Conservation (phyloP, 2,113 vertebrate genomes). For the Pseudorhombus dupliciocellatus region DNA sequence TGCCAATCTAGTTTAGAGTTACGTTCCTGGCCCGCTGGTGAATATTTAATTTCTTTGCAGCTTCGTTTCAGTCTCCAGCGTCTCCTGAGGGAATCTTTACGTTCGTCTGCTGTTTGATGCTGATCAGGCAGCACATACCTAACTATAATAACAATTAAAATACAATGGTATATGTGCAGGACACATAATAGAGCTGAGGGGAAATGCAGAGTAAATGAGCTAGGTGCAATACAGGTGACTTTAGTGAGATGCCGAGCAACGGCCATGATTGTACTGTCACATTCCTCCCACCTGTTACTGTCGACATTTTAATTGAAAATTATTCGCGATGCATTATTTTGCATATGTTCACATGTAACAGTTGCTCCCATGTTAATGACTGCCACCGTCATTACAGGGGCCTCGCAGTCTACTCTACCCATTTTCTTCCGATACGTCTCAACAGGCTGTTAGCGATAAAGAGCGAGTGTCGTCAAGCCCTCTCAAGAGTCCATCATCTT, state of each 20-base stretch:
- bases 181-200: too few relatives aligned
- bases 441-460: constrained; percentile 60
- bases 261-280: background rate
- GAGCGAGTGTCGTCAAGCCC: constrained; percentile 45
- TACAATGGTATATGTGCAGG: too few relatives aligned
- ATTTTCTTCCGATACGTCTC: constrained; percentile 37
- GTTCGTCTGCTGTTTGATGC: background rate
- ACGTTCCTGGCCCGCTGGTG: background rate
- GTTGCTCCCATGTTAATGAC: constrained; percentile 41
- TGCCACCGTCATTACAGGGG: constrained; percentile 28
- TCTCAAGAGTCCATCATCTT: constrained; percentile 60
- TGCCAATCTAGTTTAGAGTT: background rate
- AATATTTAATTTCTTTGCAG: background rate
- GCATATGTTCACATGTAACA: constrained; percentile 21
- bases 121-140: background rate
- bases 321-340: constrained; percentile 10
- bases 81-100: background rate
- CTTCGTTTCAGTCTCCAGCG: background rate
- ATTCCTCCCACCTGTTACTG: background rate
- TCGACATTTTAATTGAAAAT: constrained; percentile 20
- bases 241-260: background rate
- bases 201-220: background rate
- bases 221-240: too few relatives aligned
- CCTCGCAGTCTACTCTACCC: constrained; percentile 31
- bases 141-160: background rate